Percentiles rank a stretch among this genome's conserved stretches.
Conservation (phyloP, 2,797 vertebrate species). For the Notoglanidium macrostoma region DNA sequence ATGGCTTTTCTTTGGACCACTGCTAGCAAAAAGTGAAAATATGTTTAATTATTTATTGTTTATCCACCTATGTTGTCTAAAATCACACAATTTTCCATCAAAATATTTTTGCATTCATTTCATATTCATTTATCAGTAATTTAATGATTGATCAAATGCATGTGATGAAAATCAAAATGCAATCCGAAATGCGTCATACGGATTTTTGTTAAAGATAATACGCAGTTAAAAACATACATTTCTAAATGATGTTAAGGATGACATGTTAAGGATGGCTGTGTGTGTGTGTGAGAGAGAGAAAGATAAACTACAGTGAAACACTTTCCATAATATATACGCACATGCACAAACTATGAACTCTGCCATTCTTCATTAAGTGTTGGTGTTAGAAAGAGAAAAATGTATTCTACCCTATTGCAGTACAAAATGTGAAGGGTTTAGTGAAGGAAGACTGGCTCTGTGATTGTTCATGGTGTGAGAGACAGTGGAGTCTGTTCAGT, state of each 20-base stretch:
- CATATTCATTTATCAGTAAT: background rate
- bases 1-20: background rate
- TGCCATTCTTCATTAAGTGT: background rate
- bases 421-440: background rate
- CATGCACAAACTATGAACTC: background rate
- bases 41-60: background rate
- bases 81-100: background rate
- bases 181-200: background rate
- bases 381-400: background rate
- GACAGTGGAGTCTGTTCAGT: background rate
- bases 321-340: background rate
- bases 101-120: background rate
- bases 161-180: background rate
- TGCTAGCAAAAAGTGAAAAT: background rate
- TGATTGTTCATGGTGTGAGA: background rate
- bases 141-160: background rate
- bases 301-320: background rate
- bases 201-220: background rate
- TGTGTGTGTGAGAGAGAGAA: no score
- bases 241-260: background rate
- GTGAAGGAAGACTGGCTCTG: no score
- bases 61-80: no score
- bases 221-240: background rate
- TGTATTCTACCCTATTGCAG: background rate
- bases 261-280: background rate